Evolutionary conservation across 2,888 invertebrate species (phyloP), one percentile per base, ranked within the genome.

Genomic region (Zygaena filipendulae): DNA sequence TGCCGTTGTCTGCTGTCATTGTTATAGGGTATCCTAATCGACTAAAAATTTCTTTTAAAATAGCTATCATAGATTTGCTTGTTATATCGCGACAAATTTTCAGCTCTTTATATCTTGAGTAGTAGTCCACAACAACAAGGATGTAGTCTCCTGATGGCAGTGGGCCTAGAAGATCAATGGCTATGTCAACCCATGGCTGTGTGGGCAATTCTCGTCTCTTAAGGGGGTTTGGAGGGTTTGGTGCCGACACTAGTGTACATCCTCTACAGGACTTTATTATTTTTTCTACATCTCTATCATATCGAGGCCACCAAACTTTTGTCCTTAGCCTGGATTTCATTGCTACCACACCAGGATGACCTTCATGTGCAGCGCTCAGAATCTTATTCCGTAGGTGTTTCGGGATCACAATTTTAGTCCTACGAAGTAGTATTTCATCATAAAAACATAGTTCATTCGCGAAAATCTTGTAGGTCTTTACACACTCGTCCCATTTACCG

Each of bases 241-340:
- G 39, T 4, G 13, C 13, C 1, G 30, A 29, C 1, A 47, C 43
- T 3, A 43, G 8, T 2, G 33, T 40, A 13, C 43, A 48, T 1
- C 42, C 32, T 27, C 35, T 38, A 22, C 44, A 45, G 3, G 11
- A 3, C 27, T 35, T 43, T 1, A 35, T 30, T 0, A 32, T 3
- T 4, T 23, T 27, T 29, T 43, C 43, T 1, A 32, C 45, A 13
- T 53, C 54, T 29, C 36, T 42, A 30, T 61, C 56, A 3, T 45
- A 43, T 24, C 40, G 45, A 5, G 54, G 52, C 54, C 59, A 59
- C 54, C 57, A 60, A 3, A 58, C 60, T 39, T 60, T 60, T 1
- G 49, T 42, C 3, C 60, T 25, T 2, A 60, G 29, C n/a, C 55
- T 31, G 4, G 35, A 31, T 29, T 59, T 61, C 54, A 59, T 60